These are phyloP conservation scores for Tetragonula clypearis DNA, from an alignment of 1,140 invertebrate species.

Conservation along the genomic window DNA sequence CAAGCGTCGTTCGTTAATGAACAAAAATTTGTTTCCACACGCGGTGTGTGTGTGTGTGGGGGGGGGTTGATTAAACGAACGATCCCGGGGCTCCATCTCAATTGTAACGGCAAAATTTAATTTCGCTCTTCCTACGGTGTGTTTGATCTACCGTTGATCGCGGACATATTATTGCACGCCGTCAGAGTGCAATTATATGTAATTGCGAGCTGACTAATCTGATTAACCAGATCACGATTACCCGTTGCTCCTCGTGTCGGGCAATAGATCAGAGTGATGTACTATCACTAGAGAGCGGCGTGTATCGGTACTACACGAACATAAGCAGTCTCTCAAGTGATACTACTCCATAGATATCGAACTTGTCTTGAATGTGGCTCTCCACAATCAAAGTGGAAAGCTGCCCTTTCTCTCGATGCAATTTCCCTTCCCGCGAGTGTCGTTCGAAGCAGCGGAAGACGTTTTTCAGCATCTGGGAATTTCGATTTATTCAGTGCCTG, in stretches of 20 bases:
- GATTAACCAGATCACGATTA: slow-evolving; percentile 54
- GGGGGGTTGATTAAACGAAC: not conserved
- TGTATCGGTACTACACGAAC: not conserved
- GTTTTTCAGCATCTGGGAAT: too few species aligned
- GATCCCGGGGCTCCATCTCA: not conserved
- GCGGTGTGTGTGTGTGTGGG: not conserved
- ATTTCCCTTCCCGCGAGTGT: not conserved
- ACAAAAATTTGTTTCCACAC: not conserved
- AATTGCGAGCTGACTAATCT: slow-evolving; percentile 59
- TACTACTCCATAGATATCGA: not conserved
- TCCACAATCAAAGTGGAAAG: not conserved
- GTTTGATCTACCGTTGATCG: not conserved
- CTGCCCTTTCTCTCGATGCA: not conserved
- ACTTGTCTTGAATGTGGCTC: too few species aligned
- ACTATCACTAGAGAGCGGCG: slow-evolving; percentile 5
- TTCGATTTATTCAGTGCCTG: too few species aligned
- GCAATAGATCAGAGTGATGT: slow-evolving; percentile 51
- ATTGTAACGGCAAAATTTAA: slow-evolving; percentile 13
- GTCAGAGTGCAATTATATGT: slow-evolving; percentile 59
- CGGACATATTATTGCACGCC: slow-evolving; percentile 23
- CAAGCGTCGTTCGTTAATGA: not conserved
- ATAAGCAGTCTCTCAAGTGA: not conserved
- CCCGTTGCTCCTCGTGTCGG: slow-evolving; percentile 16
- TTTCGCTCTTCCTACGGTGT: not conserved
- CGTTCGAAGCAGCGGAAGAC: too few species aligned